Evolutionary conservation across 2,113 vertebrate genomes (phyloP).

Genomic region (Indicator indicator): DNA sequence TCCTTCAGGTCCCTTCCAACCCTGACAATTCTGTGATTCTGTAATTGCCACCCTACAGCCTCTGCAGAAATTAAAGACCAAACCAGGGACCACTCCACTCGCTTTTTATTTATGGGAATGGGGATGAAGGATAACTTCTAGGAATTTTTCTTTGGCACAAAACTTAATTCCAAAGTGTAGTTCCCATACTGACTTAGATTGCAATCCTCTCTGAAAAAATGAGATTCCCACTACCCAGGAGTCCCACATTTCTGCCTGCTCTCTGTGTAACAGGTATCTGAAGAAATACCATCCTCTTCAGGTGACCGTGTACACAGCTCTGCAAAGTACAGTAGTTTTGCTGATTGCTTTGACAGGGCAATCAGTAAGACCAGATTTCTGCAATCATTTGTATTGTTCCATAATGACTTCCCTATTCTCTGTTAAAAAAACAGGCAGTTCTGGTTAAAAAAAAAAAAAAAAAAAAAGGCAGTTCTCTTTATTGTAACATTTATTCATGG

Average conservation of each 20-base stretch:
- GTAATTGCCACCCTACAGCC: not conserved
- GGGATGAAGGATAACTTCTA: not conserved
- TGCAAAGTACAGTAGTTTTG: not conserved
- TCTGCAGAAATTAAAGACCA: not conserved
- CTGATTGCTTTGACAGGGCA: not conserved
- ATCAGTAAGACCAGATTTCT: not conserved
- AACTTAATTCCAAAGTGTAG: not conserved
- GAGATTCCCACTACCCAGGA: not conserved
- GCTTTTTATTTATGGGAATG: not conserved
- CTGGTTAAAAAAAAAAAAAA: not conserved
- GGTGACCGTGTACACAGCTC: not conserved
- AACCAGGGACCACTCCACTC: not conserved
- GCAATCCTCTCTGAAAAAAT: not conserved
- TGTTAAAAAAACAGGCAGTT: not conserved
- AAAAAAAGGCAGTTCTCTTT: not conserved
- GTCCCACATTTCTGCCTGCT: not conserved
- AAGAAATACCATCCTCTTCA: not conserved
- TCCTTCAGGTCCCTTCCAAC: too few relatives aligned
- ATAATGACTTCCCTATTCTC: not conserved
- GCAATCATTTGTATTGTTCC: not conserved
- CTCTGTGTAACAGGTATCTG: not conserved
- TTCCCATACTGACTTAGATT: not conserved
- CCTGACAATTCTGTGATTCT: too few relatives aligned
- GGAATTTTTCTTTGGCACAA: not conserved
- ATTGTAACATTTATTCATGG: not conserved